phyloP scores from a whole-genome alignment of 1,140 invertebrate genomes.

The Bilobella aurantiaca region DNA sequence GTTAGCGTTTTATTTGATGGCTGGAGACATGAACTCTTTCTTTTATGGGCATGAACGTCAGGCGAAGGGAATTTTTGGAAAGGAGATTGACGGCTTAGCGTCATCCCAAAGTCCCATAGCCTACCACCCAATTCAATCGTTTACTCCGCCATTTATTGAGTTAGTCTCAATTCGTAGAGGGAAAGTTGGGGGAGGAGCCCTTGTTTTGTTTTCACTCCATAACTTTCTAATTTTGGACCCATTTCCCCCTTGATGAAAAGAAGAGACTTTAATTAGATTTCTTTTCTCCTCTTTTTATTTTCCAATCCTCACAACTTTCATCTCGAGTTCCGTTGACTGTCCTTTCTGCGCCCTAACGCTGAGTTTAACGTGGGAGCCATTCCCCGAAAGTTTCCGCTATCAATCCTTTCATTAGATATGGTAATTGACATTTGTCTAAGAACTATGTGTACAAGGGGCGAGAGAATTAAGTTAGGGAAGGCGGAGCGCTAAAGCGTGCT shows the following conservation, averaged over 20 bases:
- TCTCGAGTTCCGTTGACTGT: neutral
- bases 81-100: neutral
- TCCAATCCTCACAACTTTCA: constrained; percentile 2
- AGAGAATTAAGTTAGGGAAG: too few species aligned
- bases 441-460: too few species aligned
- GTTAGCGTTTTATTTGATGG: constrained; percentile 4
- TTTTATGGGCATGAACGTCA: neutral
- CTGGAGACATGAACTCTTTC: neutral
- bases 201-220: neutral
- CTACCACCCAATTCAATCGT: constrained; percentile 5
- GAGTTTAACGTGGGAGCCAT: neutral
- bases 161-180: too few species aligned
- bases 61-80: neutral
- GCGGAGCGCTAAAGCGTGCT: neutral
- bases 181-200: neutral
- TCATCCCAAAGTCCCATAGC: neutral
- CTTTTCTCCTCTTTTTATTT: constrained; percentile 1
- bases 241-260: neutral
- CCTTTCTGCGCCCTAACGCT: neutral
- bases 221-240: neutral
- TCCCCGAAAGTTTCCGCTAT: constrained; percentile 1
- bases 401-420: constrained; percentile 8
- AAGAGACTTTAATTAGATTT: constrained; percentile 6
- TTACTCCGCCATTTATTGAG: neutral
- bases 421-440: constrained; percentile 8